phyloP scores from a whole-genome alignment of 1,140 invertebrate species.

The Luehdorfia chinensis region DNA sequence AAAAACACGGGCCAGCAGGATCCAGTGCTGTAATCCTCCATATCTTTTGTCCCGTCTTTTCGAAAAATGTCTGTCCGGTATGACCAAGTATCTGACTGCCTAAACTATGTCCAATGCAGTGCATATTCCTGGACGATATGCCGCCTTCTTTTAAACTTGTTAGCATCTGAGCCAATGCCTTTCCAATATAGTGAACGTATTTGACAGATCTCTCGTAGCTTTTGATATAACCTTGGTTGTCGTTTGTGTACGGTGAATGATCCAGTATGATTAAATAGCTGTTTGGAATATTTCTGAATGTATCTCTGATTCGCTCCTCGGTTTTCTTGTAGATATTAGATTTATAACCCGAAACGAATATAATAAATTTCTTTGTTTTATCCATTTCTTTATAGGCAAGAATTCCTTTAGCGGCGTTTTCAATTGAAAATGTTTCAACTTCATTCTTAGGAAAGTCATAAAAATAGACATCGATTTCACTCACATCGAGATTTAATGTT shows the following conservation, averaged over 20 bases:
- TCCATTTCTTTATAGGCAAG: constrained; percentile 39
- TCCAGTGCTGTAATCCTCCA: constrained; percentile 83
- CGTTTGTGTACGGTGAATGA: constrained; percentile 60
- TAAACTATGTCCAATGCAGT: constrained; percentile 72
- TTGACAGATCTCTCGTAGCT: constrained; percentile 61
- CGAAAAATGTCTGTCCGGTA: constrained; percentile 67
- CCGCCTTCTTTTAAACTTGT: constrained; percentile 40
- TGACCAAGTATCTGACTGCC: constrained; percentile 77
- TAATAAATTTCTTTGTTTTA: constrained; percentile 52
- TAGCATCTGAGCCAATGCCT: constrained; percentile 49
- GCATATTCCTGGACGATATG: constrained; percentile 53
- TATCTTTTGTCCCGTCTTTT: constrained; percentile 54
- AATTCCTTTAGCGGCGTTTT: constrained; percentile 46
- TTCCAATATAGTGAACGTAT: constrained; percentile 64
- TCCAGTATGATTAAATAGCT: constrained; percentile 64
- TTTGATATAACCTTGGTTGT: constrained; percentile 52
- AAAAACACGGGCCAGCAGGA: constrained; percentile 83
- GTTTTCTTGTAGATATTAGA: constrained; percentile 59
- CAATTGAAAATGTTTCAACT: constrained; percentile 39
- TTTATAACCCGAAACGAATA: constrained; percentile 66
- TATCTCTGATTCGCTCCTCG: constrained; percentile 46
- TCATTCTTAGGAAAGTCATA: constrained; percentile 53
- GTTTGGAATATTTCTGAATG: constrained; percentile 49
- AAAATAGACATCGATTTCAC: constrained; percentile 53
- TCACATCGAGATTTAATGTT: constrained; percentile 50